These are phyloP conservation scores for Leptogaster cylindrica DNA, from an alignment of 2,888 invertebrate species.

Conservation along the genomic window DNA sequence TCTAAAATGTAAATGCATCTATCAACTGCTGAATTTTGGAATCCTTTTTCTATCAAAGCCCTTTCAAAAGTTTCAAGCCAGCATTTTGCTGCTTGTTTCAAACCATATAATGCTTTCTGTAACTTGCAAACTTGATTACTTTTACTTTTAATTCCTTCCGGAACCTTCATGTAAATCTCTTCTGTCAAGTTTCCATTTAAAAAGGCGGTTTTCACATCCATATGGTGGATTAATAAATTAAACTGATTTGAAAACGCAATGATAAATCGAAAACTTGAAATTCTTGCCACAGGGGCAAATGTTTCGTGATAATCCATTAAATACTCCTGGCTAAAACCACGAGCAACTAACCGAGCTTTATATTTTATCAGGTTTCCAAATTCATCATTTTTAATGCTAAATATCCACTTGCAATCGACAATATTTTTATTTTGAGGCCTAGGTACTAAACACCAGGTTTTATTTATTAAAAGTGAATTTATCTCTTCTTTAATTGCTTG, in stretches of 20 bases:
- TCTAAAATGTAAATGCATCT: slow-evolving; percentile 47
- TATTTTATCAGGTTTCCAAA: slow-evolving; percentile 33
- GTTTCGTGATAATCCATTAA: slow-evolving; percentile 44
- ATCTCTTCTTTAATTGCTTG: slow-evolving; percentile 49
- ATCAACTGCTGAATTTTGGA: slow-evolving; percentile 46
- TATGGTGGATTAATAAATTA: slow-evolving; percentile 46
- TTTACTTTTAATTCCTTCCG: slow-evolving; percentile 37
- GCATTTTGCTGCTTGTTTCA: slow-evolving; percentile 45
- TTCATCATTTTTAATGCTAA: slow-evolving; percentile 46
- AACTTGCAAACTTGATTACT: slow-evolving; percentile 44
- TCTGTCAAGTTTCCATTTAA: slow-evolving; percentile 46
- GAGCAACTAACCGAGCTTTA: slow-evolving; percentile 46
- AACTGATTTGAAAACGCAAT: slow-evolving; percentile 46
- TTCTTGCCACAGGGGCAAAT: slow-evolving; percentile 47
- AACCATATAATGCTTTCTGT: slow-evolving; percentile 46
- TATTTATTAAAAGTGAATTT: slow-evolving; percentile 47
- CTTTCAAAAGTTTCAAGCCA: slow-evolving; percentile 46
- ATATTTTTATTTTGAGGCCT: slow-evolving; percentile 44
- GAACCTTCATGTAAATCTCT: slow-evolving; percentile 47
- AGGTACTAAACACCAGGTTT: slow-evolving; percentile 48
- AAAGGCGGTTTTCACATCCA: slow-evolving; percentile 48
- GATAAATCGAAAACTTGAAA: slow-evolving; percentile 45
- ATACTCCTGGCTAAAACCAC: slow-evolving; percentile 43
- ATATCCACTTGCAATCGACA: no score
- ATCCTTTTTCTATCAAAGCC: no score